These are phyloP conservation scores for Lordiphosa collinella DNA, from an alignment of 1,140 invertebrate genomes.

Conservation along the genomic window DNA sequence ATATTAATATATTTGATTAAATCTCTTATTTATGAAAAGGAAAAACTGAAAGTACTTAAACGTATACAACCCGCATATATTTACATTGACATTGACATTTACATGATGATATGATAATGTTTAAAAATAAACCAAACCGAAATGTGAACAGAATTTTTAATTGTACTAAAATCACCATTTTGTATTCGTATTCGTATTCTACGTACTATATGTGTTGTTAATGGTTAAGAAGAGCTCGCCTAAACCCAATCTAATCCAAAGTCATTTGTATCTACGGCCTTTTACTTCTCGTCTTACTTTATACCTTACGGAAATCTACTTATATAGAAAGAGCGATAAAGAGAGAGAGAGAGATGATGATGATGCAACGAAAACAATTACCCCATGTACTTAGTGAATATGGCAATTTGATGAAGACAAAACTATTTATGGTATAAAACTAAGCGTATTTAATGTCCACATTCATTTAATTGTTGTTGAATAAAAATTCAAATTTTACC, in stretches of 20 bases:
- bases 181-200: slow-evolving; percentile 63
- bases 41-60: slow-evolving; percentile 3
- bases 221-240: slow-evolving; percentile 61
- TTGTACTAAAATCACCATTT: slow-evolving; percentile 73
- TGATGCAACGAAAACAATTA: slow-evolving; percentile 74
- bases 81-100: slow-evolving; percentile 54
- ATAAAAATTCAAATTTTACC: slow-evolving; percentile 47
- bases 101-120: slow-evolving; percentile 61
- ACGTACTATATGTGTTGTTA: slow-evolving; percentile 64
- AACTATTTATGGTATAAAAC: slow-evolving; percentile 66
- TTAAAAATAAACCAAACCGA: slow-evolving; percentile 65
- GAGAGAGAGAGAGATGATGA: slow-evolving; percentile 16
- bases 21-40: not conserved
- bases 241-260: slow-evolving; percentile 69
- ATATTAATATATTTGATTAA: slow-evolving; percentile 31
- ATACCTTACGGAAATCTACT: slow-evolving; percentile 29
- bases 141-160: slow-evolving; percentile 77
- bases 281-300: slow-evolving; percentile 72
- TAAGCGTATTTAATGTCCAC: slow-evolving; percentile 74
- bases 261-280: slow-evolving; percentile 75
- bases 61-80: slow-evolving; percentile 19
- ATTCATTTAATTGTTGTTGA: slow-evolving; percentile 75
- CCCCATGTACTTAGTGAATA: slow-evolving; percentile 68
- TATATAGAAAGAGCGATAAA: slow-evolving; percentile 23
- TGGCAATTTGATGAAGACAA: slow-evolving; percentile 49